Percentiles rank a stretch among this genome's conserved stretches.
Conservation (phyloP, 2,888 invertebrate species). For the Drosophila maculinotata region DNA sequence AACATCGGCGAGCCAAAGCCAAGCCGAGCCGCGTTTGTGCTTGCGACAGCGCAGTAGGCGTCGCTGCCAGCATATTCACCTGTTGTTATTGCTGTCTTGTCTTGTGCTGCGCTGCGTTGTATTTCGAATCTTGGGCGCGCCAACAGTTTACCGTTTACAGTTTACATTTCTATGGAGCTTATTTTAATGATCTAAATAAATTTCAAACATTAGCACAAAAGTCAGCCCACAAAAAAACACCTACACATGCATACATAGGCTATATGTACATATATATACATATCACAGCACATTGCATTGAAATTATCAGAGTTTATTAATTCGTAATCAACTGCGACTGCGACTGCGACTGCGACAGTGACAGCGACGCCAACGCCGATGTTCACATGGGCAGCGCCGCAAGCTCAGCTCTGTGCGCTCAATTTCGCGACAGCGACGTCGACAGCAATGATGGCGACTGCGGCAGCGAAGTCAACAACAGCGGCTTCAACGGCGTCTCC, state of each 20-base stretch:
- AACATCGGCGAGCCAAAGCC: conserved; percentile 47
- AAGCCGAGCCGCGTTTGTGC: conserved; percentile 24
- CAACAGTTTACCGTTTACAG: conserved; percentile 40
- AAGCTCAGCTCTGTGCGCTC: conserved; percentile 36
- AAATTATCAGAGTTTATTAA: conserved; percentile 64
- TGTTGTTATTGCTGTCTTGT: conserved; percentile 50
- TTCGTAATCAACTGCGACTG: conserved; percentile 54
- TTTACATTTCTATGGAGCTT: conserved; percentile 42
- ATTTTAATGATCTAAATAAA: conserved; percentile 40
- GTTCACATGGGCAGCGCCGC: conserved; percentile 15
- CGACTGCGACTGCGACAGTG: not conserved
- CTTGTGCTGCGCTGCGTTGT: not conserved
- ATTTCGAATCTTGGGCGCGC: conserved; percentile 10
- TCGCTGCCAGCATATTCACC: conserved; percentile 52
- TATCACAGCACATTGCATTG: conserved; percentile 47
- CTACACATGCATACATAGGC: conserved; percentile 11
- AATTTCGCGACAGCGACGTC: conserved; percentile 33
- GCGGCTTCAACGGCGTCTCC: conserved; percentile 39
- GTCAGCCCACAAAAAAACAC: conserved; percentile 24
- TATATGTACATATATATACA: not conserved
- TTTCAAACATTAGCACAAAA: conserved; percentile 31
- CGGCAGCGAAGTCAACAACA: conserved; percentile 13
- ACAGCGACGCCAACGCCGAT: conserved; percentile 4
- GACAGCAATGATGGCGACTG: conserved; percentile 1
- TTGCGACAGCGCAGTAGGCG: conserved; percentile 48